Evolutionary conservation across 2,113 vertebrate genomes (phyloP), one percentile per base, ranked within the genome.

Genomic region (Peucedramus taeniatus): DNA sequence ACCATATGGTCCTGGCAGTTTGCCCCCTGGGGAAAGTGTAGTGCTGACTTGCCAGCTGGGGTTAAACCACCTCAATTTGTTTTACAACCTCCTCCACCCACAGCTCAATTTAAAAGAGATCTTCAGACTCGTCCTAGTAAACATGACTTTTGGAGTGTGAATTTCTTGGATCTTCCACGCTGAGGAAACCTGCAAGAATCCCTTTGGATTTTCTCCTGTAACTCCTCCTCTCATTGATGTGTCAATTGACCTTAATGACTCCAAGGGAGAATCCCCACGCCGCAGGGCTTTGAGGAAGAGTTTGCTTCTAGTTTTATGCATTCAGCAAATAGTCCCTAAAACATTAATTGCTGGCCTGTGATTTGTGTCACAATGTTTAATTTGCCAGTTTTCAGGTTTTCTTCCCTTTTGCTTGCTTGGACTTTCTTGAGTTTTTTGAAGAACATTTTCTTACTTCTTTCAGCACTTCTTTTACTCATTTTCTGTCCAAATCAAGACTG

Each of bases 61-160:
- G 66, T 60, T 80, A 74, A 91, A 80, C 39, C 75, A 66, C 45
- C n/a, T 20, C n/a, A 60, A 96, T 93, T 95, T 92, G 79, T 88
- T 96, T 89, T 83, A 74, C 74, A 93, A 77, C 66, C 71, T 94
- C 76, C 59, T 92, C 83, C 88, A 83, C 86, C 86, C 90, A 64
- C 37, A 68, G 56, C 56, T 87, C 70, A 45, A n/a, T 72, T 92
- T 90, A 30, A 92, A 83, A 72, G 59, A 80, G 75, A 39, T 80
- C 72, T 68, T 78, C 60, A 70, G 54, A 69, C 49, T 40, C 0
- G 0, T 65, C 71, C 79, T 76, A 15, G 11, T 82, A 69, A 79
- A 88, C 54, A 15, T 14, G 11, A 42, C 53, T 85, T 87, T 33
- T 87, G 66, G 28, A 69, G 28, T 26, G 9, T 53, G 31, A 80